These are phyloP conservation scores for Drosophila meridiana DNA, from an alignment of 2,888 invertebrate genomes.

Conservation along the genomic window DNA sequence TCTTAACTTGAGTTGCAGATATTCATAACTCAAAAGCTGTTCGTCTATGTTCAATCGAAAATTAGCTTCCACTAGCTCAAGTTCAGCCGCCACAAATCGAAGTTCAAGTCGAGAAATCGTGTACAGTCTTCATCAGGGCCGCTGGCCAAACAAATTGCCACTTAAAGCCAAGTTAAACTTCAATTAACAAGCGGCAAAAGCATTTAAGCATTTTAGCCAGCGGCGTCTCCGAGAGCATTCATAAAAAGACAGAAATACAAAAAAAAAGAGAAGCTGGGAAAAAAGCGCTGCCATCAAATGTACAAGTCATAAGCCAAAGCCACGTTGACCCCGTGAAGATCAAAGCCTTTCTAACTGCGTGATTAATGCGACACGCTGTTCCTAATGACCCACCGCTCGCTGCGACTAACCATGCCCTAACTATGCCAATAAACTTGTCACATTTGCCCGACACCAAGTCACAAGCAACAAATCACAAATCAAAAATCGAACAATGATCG, in stretches of 20 bases:
- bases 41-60: slow-evolving; percentile 10
- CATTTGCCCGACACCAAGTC: slow-evolving; percentile 23
- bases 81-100: slow-evolving; percentile 18
- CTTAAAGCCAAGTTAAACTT: slow-evolving; percentile 51
- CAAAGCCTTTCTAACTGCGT: slow-evolving; percentile 46
- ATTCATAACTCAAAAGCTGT: slow-evolving; percentile 19
- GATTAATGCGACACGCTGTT: slow-evolving; percentile 58
- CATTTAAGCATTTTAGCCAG: slow-evolving; percentile 40
- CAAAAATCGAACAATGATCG: slow-evolving; percentile 54
- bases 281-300: slow-evolving; percentile 28
- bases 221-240: slow-evolving; percentile 16
- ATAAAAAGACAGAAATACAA: not conserved
- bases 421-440: slow-evolving; percentile 65
- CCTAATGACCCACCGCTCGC: slow-evolving; percentile 48
- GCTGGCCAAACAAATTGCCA: slow-evolving; percentile 40
- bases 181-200: slow-evolving; percentile 54
- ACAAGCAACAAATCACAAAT: slow-evolving; percentile 33
- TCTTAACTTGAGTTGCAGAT: not conserved
- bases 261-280: not conserved
- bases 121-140: slow-evolving; percentile 36
- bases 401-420: slow-evolving; percentile 28
- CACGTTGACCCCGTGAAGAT: slow-evolving; percentile 49
- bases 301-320: slow-evolving; percentile 38
- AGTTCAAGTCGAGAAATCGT: slow-evolving; percentile 50
- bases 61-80: slow-evolving; percentile 25